Evolutionary conservation across 2,113 vertebrate species (phyloP).

Genomic region (Polypterus bichir): DNA sequence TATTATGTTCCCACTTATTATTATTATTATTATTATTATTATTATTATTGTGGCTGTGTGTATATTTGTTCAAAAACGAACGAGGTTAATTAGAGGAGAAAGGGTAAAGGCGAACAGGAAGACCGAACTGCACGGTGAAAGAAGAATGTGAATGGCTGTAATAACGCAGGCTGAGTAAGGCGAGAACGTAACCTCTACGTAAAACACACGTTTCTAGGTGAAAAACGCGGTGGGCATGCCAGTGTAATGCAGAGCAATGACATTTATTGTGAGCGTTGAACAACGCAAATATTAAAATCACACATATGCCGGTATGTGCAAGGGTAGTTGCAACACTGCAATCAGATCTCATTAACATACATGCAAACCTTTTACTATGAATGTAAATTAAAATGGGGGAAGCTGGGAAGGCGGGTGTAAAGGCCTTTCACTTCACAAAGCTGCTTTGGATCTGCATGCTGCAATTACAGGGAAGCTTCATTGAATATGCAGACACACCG

Average conservation of each 20-base stretch:
- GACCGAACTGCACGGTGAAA: background rate
- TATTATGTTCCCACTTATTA: too few species aligned
- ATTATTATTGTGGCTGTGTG: too few species aligned
- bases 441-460: constrained; percentile 27
- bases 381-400: constrained; percentile 60
- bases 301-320: constrained; percentile 22
- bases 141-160: background rate
- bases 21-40: too few species aligned
- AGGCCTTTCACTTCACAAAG: constrained; percentile 19
- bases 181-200: background rate
- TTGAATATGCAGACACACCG: constrained; percentile 19
- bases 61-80: too few species aligned
- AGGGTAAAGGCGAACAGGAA: too few species aligned
- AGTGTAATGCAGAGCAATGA: constrained; percentile 31
- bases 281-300: background rate
- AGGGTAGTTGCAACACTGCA: constrained; percentile 37
- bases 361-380: constrained; percentile 66
- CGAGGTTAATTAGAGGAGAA: too few species aligned
- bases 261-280: constrained; percentile 11
- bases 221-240: constrained; percentile 36
- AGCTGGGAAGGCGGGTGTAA: constrained; percentile 28
- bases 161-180: background rate
- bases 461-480: constrained; percentile 23
- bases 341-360: constrained; percentile 87
- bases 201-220: constrained; percentile 12